These are phyloP conservation scores for Drosophila ananassae DNA, from an alignment of 1,140 invertebrate species.

Conservation along the genomic window DNA sequence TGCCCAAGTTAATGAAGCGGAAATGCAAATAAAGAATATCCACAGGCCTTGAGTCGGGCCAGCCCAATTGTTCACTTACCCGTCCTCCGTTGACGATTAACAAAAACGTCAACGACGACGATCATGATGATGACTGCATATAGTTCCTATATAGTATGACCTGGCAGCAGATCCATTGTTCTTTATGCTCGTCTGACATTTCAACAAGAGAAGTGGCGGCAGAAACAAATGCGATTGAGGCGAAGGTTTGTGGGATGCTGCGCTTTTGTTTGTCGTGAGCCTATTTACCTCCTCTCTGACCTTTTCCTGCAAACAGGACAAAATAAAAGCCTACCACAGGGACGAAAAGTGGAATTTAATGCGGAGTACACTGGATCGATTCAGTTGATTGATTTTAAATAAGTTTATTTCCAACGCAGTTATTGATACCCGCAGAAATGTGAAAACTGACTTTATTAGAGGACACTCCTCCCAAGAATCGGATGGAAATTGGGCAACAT, in stretches of 20 bases:
- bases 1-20: constrained; percentile 67
- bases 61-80: constrained; percentile 73
- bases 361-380: not conserved
- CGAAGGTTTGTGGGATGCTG: constrained; percentile 50
- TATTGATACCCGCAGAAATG: constrained; percentile 16
- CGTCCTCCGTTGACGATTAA: constrained; percentile 28
- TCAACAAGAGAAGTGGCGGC: constrained; percentile 34
- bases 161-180: constrained; percentile 59
- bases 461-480: no score
- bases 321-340: constrained; percentile 27
- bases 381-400: constrained; percentile 43
- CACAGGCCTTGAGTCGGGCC: constrained; percentile 33
- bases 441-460: not conserved
- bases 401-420: not conserved
- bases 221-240: constrained; percentile 42
- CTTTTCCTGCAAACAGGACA: constrained; percentile 37
- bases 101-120: constrained; percentile 36
- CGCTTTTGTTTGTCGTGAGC: constrained; percentile 73
- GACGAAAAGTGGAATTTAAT: constrained; percentile 12
- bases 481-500: no score
- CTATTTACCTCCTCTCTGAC: constrained; percentile 17
- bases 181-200: constrained; percentile 50
- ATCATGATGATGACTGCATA: constrained; percentile 21
- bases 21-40: constrained; percentile 65
- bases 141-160: constrained; percentile 24